These are phyloP conservation scores for Neotoma lepida DNA, from an alignment of 2,113 vertebrate species.

Conservation along the genomic window DNA sequence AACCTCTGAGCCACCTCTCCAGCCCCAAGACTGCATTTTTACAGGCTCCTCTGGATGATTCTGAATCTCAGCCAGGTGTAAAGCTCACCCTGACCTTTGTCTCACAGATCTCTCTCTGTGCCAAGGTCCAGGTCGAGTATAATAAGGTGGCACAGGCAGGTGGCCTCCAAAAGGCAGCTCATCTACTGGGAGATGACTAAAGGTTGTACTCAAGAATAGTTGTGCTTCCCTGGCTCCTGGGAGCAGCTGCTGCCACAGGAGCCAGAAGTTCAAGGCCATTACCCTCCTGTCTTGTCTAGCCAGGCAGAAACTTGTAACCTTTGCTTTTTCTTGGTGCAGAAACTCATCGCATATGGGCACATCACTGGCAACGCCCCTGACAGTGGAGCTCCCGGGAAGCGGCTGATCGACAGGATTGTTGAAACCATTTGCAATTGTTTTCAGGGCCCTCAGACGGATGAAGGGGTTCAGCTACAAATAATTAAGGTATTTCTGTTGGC, in stretches of 20 bases:
- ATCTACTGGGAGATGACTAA: neutral
- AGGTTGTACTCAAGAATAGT: neutral
- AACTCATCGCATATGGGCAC: slow-evolving; percentile 97
- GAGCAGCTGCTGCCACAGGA: neutral
- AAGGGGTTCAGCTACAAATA: slow-evolving; percentile 98
- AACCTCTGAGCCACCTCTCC: no score
- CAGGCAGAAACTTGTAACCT: slow-evolving; percentile 22
- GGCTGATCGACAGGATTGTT: slow-evolving; percentile 96
- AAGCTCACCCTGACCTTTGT: neutral
- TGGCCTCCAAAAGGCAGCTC: neutral
- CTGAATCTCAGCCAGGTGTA: neutral
- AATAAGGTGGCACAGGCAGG: neutral
- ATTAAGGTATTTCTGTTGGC: slow-evolving; percentile 91
- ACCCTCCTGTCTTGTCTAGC: neutral
- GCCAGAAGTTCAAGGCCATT: neutral
- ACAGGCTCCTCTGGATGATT: neutral
- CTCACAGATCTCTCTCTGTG: neutral
- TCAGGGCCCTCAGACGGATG: slow-evolving; percentile 97
- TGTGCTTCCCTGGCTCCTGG: neutral
- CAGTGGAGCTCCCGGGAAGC: slow-evolving; percentile 92
- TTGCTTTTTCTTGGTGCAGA: slow-evolving; percentile 85
- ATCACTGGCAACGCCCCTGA: slow-evolving; percentile 97
- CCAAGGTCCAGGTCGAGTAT: neutral
- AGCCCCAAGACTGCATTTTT: neutral
- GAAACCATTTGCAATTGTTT: slow-evolving; percentile 98